A percentile compares a stretch with the other conserved stretches of the same genome.
phyloP scores from a whole-genome alignment of 2,888 invertebrate species.

The Amiota minor region DNA sequence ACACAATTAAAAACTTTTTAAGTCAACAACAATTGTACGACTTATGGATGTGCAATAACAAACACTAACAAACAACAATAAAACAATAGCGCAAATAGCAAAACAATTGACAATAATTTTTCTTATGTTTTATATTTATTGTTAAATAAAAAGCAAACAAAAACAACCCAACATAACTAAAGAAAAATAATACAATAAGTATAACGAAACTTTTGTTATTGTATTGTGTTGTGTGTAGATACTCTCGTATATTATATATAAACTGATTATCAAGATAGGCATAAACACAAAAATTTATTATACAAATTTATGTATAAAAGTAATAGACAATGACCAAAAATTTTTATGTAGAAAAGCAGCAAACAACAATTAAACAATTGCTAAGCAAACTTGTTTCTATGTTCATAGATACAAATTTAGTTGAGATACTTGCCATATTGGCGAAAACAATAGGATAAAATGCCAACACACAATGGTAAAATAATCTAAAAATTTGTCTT shows the following conservation, averaged over 20 bases:
- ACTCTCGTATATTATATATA: slow-evolving; percentile 58
- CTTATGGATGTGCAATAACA: background rate
- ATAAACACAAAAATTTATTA: slow-evolving; percentile 36
- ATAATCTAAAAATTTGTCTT: slow-evolving; percentile 29
- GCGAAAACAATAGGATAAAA: background rate
- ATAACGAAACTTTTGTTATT: too few relatives aligned
- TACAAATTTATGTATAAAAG: slow-evolving; percentile 25
- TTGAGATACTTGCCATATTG: slow-evolving; percentile 32
- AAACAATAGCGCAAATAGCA: background rate
- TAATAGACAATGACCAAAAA: background rate
- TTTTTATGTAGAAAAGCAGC: background rate
- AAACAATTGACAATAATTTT: slow-evolving; percentile 63
- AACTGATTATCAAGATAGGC: slow-evolving; percentile 53
- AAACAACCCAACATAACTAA: background rate
- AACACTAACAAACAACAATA: slow-evolving; percentile 32
- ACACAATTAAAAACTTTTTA: slow-evolving; percentile 55
- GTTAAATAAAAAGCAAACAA: slow-evolving; percentile 7
- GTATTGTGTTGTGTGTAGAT: background rate
- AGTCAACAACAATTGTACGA: slow-evolving; percentile 15
- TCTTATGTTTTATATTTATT: background rate
- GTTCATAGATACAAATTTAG: slow-evolving; percentile 48
- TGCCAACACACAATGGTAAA: slow-evolving; percentile 26
- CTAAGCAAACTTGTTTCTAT: slow-evolving; percentile 33
- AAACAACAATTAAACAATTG: slow-evolving; percentile 67
- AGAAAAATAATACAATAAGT: too few relatives aligned